These are phyloP conservation scores for Rhinopithecus roxellana DNA, from an alignment of 2,113 vertebrate species.

Conservation along the genomic window DNA sequence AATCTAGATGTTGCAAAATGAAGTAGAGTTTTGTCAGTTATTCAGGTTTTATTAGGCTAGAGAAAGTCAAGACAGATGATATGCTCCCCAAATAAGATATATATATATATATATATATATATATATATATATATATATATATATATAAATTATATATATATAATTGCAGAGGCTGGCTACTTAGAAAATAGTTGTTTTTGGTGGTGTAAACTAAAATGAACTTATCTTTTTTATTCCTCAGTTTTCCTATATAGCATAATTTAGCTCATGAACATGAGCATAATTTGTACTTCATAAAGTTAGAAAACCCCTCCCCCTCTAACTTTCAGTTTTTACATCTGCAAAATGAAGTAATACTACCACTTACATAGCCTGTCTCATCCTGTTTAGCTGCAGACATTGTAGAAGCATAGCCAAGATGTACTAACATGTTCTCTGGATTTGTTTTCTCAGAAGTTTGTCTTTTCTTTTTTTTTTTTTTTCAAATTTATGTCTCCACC, in stretches of 20 bases:
- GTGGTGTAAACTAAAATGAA: not conserved
- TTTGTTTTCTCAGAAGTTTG: not conserved
- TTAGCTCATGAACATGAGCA: not conserved
- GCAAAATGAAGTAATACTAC: not conserved
- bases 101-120: not conserved
- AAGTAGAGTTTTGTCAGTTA: not conserved
- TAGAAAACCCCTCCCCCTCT: not conserved
- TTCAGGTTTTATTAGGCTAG: conserved; percentile 1
- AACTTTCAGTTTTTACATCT: not conserved
- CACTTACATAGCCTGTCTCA: not conserved
- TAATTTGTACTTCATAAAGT: not conserved
- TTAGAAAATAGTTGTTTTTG: not conserved
- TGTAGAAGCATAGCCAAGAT: not conserved
- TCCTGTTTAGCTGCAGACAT: not conserved
- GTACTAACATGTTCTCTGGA: not conserved
- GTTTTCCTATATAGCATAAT: not conserved
- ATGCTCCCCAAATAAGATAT: not conserved
- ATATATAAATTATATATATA: not conserved
- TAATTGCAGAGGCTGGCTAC: not conserved
- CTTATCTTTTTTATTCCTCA: not conserved
- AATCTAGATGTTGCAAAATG: not conserved
- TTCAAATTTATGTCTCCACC: not conserved
- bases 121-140: not conserved
- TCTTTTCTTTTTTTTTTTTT: not conserved
- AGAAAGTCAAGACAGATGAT: not conserved